Evolutionary conservation across 2,888 invertebrate species (phyloP).

Genomic region (Endomychus coccineus): DNA sequence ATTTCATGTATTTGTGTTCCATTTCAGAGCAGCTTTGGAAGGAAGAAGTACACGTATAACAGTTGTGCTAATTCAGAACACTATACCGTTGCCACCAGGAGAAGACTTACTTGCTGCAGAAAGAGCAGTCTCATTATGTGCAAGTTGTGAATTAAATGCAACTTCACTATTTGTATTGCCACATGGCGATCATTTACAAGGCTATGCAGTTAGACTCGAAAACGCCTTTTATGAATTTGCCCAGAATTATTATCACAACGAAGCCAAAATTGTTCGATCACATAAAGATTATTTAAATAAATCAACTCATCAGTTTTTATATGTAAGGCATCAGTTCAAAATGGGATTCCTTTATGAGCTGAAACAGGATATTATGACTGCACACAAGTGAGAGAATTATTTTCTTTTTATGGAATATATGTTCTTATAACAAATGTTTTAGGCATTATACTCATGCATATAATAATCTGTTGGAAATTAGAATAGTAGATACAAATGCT

Average conservation of each 20-base stretch:
- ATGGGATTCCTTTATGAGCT: conserved; percentile 92
- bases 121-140: conserved; percentile 81
- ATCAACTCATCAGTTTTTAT: conserved; percentile 83
- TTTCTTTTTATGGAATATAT: background rate
- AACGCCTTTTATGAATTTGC: conserved; percentile 90
- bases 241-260: conserved; percentile 85
- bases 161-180: conserved; percentile 87
- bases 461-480: conserved; percentile 78
- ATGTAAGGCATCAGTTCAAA: conserved; percentile 95
- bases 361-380: conserved; percentile 79
- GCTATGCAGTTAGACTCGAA: conserved; percentile 72
- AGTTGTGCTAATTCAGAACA: conserved; percentile 85
- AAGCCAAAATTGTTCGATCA: conserved; percentile 76
- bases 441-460: conserved; percentile 85
- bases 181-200: conserved; percentile 76
- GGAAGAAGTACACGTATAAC: conserved; percentile 70
- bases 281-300: conserved; percentile 88
- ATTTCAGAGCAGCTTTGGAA: conserved; percentile 58
- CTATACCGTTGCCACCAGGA: conserved; percentile 65
- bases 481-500: conserved; percentile 83
- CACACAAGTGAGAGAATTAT: conserved; percentile 58
- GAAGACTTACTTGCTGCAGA: conserved; percentile 85
- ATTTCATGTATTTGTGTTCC: too few species aligned
- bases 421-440: conserved; percentile 23
- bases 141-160: conserved; percentile 84